Evolutionary conservation across 2,797 vertebrate genomes (phyloP).

Genomic region (Cuniculus paca): DNA sequence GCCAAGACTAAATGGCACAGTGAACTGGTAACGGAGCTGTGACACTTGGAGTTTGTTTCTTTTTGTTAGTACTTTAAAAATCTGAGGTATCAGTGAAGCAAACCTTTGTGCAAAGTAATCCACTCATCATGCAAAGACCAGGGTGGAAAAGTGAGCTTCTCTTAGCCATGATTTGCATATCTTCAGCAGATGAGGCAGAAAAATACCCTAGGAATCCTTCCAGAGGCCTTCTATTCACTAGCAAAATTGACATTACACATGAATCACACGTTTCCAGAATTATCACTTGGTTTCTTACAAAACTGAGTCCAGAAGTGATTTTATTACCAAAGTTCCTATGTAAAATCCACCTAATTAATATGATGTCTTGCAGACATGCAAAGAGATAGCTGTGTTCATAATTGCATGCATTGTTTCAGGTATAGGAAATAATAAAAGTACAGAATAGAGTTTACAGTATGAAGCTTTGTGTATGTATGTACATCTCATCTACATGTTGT

Average conservation of each 20-base stretch:
- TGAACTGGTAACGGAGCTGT: not conserved
- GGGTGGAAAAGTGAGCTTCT: not conserved
- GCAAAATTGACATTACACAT: not conserved
- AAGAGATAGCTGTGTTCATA: not conserved
- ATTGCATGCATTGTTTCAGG: not conserved
- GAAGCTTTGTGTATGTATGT: not conserved
- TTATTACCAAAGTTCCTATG: not conserved
- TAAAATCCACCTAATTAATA: conserved; percentile 5
- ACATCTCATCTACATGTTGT: not conserved
- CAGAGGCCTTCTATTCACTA: not conserved
- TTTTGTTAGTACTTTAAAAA: conserved; percentile 29
- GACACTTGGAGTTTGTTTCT: not conserved
- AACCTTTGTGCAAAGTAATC: not conserved
- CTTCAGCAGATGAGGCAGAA: not conserved
- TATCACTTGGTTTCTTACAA: not conserved
- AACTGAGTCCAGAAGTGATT: not conserved
- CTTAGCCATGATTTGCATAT: not conserved
- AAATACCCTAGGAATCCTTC: not conserved
- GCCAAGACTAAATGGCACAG: not conserved
- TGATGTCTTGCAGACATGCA: not conserved
- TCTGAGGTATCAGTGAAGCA: not conserved
- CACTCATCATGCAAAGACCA: not conserved
- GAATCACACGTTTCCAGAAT: not conserved
- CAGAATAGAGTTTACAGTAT: not conserved
- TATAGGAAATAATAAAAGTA: not conserved